Conservation (phyloP, 2,888 invertebrate species). For the Platycnemis pennipes region DNA sequence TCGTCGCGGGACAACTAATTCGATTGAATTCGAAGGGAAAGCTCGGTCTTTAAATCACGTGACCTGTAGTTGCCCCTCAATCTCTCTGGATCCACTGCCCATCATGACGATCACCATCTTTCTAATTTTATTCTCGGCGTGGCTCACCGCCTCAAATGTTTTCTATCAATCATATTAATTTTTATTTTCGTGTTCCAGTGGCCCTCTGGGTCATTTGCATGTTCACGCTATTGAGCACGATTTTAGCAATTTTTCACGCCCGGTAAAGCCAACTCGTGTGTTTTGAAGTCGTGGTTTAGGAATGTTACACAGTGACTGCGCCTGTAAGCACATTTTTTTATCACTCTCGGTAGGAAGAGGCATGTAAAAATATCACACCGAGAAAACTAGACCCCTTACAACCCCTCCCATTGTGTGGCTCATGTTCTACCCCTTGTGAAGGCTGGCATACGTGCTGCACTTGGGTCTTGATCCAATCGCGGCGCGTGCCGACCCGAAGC, state of each 20-base stretch:
- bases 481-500: background rate
- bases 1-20: background rate
- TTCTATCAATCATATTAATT: background rate
- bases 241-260: background rate
- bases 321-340: background rate
- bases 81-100: background rate
- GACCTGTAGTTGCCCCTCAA: background rate
- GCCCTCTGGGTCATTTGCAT: background rate
- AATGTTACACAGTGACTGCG: too few relatives aligned
- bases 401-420: background rate
- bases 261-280: background rate
- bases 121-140: background rate
- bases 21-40: background rate
- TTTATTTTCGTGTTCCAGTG: background rate
- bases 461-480: background rate
- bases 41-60: background rate
- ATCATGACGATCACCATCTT: background rate
- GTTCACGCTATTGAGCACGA: background rate
- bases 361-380: background rate
- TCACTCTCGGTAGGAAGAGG: background rate
- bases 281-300: too few relatives aligned
- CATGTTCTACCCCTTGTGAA: background rate
- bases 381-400: background rate
- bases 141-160: background rate
- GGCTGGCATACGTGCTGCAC: slow-evolving; percentile 32